A percentile compares a stretch with the other conserved stretches of the same genome.
Evolutionary conservation across 1,140 invertebrate genomes (phyloP).

Genomic region (Plectus sambesii): DNA sequence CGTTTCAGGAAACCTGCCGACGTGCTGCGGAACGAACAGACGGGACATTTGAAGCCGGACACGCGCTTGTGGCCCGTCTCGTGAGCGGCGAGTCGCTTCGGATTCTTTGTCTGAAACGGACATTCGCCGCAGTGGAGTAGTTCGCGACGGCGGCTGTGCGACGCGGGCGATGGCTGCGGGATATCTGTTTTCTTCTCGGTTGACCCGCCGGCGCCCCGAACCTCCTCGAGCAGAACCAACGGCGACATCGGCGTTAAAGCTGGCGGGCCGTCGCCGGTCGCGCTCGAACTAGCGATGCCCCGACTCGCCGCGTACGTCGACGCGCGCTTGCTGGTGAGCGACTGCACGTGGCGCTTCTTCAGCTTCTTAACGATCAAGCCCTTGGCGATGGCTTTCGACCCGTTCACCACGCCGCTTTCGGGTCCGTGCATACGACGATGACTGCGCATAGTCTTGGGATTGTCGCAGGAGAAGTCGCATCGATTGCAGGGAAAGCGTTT

Average conservation of each 20-base stretch:
- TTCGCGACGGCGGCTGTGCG: not conserved
- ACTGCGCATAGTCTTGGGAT: constrained; percentile 31
- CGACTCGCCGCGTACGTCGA: constrained; percentile 1
- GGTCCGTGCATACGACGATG: constrained; percentile 5
- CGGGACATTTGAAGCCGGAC: constrained; percentile 21
- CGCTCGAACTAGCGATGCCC: not conserved
- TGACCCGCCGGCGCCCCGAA: not conserved
- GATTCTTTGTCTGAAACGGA: constrained; percentile 25
- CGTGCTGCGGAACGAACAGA: constrained; percentile 22
- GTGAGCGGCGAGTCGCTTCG: constrained; percentile 19
- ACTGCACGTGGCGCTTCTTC: constrained; percentile 13
- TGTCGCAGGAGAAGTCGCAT: constrained; percentile 27
- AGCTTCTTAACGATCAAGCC: constrained; percentile 16
- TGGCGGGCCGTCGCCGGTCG: constrained; percentile 1
- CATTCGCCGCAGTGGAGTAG: not conserved
- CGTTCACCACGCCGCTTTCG: not conserved
- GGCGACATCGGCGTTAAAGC: constrained; percentile 14
- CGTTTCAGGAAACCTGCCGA: constrained; percentile 17
- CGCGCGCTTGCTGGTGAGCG: not conserved
- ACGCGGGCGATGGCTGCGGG: constrained; percentile 5
- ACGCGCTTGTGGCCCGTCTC: constrained; percentile 18
- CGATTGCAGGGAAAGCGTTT: constrained; percentile 18
- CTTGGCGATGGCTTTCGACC: constrained; percentile 13
- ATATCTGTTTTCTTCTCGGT: not conserved
- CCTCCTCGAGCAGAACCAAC: not conserved